Evolutionary conservation across 1,140 invertebrate species (phyloP).

Genomic region (Andrena cerasifolii): DNA sequence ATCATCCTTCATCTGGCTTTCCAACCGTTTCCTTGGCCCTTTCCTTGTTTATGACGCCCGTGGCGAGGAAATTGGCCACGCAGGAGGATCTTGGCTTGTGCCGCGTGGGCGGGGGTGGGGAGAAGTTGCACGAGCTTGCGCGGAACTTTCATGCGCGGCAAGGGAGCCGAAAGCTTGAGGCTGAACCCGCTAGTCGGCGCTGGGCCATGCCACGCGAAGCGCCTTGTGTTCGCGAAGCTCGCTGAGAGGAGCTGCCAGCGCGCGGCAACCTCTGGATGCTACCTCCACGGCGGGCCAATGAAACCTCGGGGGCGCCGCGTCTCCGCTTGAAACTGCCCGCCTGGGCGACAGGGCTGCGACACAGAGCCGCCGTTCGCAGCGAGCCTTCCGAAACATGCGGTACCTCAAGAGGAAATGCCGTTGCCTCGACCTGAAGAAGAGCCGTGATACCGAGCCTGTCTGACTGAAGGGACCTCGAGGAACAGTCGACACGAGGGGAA

Average conservation of each 20-base stretch:
- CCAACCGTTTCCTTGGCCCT: background rate
- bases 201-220: constrained; percentile 72
- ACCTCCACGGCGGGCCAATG: constrained; percentile 68
- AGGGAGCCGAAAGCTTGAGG: constrained; percentile 42
- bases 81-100: background rate
- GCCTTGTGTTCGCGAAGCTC: constrained; percentile 64
- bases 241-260: constrained; percentile 44
- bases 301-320: constrained; percentile 60
- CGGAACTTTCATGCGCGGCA: constrained; percentile 38
- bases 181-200: constrained; percentile 78
- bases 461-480: background rate
- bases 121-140: constrained; percentile 56
- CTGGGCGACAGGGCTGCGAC: constrained; percentile 47
- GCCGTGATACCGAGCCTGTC: background rate
- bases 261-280: constrained; percentile 57
- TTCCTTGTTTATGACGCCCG: constrained; percentile 46
- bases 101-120: background rate
- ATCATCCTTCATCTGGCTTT: constrained; percentile 61
- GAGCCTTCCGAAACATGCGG: constrained; percentile 68
- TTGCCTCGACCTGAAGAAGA: constrained; percentile 65
- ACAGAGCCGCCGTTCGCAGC: background rate
- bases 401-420: constrained; percentile 79
- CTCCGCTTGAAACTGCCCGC: constrained; percentile 49
- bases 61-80: background rate
- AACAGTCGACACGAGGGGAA: background rate